Evolutionary conservation across 2,797 vertebrate genomes (phyloP).

Genomic region (Furcifer pardalis): DNA sequence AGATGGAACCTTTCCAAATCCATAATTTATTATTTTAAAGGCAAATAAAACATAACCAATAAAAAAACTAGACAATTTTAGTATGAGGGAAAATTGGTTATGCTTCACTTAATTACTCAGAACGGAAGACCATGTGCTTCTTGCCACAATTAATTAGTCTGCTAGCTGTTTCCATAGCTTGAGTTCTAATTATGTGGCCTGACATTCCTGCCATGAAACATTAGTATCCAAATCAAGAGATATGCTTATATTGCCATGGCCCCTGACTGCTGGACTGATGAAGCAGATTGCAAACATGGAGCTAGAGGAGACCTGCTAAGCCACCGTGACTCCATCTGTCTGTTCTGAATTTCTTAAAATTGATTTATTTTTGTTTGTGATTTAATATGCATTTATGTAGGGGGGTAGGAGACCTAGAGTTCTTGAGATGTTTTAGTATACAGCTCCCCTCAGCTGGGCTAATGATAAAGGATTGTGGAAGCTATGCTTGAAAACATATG

Average conservation of each 20-base stretch:
- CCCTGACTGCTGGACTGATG: constrained; percentile 29
- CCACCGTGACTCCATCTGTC: not conserved
- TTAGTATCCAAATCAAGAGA: constrained; percentile 38
- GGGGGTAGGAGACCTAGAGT: not conserved
- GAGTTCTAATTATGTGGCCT: constrained; percentile 51
- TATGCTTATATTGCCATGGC: not conserved
- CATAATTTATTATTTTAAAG: not conserved
- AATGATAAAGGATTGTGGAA: not conserved
- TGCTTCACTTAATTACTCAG: constrained; percentile 47
- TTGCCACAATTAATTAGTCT: constrained; percentile 61
- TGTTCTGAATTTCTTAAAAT: not conserved
- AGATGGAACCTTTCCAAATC: constrained; percentile 18
- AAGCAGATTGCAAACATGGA: constrained; percentile 30
- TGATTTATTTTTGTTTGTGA: not conserved
- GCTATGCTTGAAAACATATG: not conserved
- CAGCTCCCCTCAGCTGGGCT: not conserved
- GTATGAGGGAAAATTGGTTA: not conserved
- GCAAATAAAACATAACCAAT: not conserved
- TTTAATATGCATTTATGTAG: not conserved
- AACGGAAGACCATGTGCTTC: constrained; percentile 58
- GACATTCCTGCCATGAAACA: constrained; percentile 45
- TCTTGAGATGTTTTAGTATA: not conserved
- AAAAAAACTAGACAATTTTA: constrained; percentile 5
- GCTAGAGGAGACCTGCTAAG: constrained; percentile 2
- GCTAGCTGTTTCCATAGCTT: constrained; percentile 39